A percentile compares a stretch with the other conserved stretches of the same genome.
These are phyloP conservation scores for Ptyas mucosa DNA, from an alignment of 2,113 vertebrate genomes.

Conservation along the genomic window DNA sequence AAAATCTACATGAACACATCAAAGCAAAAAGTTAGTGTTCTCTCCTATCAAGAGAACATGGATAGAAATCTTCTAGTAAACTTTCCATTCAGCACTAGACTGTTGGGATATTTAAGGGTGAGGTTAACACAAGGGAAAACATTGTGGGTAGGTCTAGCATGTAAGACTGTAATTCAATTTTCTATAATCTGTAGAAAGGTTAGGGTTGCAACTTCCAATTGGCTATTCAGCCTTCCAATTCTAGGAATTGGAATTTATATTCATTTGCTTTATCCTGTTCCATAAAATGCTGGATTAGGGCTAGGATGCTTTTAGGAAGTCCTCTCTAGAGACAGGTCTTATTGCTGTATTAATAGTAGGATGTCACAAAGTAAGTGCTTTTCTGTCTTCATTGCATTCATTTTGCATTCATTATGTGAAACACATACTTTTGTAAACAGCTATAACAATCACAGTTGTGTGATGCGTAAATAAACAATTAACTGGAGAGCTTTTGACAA, in stretches of 20 bases:
- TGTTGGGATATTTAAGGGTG: not conserved
- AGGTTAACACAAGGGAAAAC: not conserved
- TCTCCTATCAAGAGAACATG: not conserved
- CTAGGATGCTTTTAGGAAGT: not conserved
- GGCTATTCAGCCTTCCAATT: not conserved
- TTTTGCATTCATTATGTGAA: not conserved
- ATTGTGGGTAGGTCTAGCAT: not conserved
- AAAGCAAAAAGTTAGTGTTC: not conserved
- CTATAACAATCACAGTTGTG: not conserved
- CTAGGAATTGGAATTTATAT: not conserved
- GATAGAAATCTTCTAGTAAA: not conserved
- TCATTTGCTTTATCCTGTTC: not conserved
- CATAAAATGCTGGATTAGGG: not conserved
- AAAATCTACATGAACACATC: not conserved
- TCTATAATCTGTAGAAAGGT: not conserved
- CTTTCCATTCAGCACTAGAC: not conserved
- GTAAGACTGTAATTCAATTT: not conserved
- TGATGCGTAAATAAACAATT: conserved; percentile 9
- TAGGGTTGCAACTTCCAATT: not conserved
- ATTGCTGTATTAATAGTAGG: not conserved
- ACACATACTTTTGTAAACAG: not conserved
- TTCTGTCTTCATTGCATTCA: not conserved
- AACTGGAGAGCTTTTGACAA: not conserved
- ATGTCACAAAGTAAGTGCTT: not conserved
- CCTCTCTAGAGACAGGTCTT: not conserved